A percentile compares a stretch with the other conserved stretches of the same genome.
Evolutionary conservation across 2,888 invertebrate species (phyloP).

Genomic region (Liopterus haemorrhoidalis): DNA sequence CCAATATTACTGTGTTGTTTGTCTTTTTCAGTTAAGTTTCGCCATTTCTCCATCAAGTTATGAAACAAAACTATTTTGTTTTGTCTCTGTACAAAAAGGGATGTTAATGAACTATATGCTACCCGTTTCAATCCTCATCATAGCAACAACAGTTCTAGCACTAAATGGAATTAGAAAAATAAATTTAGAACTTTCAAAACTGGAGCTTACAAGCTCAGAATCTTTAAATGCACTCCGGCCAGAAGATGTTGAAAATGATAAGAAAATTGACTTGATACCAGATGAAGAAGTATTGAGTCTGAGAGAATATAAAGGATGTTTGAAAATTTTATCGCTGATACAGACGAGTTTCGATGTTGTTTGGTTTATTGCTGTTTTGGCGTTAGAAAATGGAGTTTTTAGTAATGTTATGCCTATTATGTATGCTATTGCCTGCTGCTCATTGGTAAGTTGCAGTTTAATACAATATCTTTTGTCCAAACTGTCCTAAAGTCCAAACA

Average conservation of each 20-base stretch:
- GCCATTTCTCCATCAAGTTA: constrained; percentile 64
- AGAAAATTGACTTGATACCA: constrained; percentile 32
- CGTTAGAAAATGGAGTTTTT: constrained; percentile 59
- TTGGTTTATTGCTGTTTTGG: constrained; percentile 69
- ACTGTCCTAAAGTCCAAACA: too few relatives aligned
- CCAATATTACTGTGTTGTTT: too few relatives aligned
- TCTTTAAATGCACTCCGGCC: constrained; percentile 40
- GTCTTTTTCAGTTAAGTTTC: constrained; percentile 54
- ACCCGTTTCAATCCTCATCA: constrained; percentile 61
- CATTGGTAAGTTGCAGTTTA: constrained; percentile 56
- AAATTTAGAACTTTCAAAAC: constrained; percentile 43
- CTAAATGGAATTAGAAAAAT: constrained; percentile 50
- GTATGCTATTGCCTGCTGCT: constrained; percentile 52
- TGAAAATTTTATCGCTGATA: constrained; percentile 59
- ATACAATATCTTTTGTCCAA: too few relatives aligned
- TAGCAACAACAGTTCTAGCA: constrained; percentile 57
- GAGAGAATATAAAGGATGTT: constrained; percentile 54
- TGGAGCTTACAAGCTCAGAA: constrained; percentile 43
- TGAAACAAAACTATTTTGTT: constrained; percentile 67
- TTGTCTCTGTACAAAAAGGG: constrained; percentile 70
- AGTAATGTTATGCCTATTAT: constrained; percentile 57
- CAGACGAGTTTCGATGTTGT: constrained; percentile 66
- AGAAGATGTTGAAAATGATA: constrained; percentile 39
- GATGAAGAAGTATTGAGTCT: constrained; percentile 44
- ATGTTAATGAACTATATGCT: constrained; percentile 72